Conservation (phyloP, 2,797 vertebrate species). For the Tenualosa ilisha region DNA sequence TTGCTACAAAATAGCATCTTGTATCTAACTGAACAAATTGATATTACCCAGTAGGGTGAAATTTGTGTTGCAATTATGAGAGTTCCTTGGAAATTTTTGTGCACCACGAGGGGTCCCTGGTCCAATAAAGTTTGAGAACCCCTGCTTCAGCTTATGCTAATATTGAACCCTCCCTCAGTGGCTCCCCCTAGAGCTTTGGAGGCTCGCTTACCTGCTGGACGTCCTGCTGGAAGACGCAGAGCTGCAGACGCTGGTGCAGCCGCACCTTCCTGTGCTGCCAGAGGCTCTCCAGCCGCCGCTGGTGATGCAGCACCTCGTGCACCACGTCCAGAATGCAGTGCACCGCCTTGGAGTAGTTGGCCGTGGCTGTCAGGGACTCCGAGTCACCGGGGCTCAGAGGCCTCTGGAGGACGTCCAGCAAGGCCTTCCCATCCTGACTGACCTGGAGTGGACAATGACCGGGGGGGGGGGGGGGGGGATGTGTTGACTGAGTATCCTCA, state of each 20-base stretch:
- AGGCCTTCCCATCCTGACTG: constrained; percentile 95
- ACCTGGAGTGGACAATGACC: constrained; percentile 72
- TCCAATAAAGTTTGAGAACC: too few species aligned
- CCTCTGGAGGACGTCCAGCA: constrained; percentile 94
- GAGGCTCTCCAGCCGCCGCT: constrained; percentile 92
- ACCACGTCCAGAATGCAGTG: constrained; percentile 92
- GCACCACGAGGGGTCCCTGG: too few species aligned
- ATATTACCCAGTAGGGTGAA: too few species aligned
- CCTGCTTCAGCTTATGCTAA: background rate
- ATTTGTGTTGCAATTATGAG: too few species aligned
- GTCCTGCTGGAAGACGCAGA: constrained; percentile 98
- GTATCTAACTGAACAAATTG: too few species aligned
- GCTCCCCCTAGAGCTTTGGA: too few species aligned
- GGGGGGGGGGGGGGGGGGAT: background rate
- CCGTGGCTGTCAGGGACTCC: constrained; percentile 94
- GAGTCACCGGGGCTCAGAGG: constrained; percentile 94
- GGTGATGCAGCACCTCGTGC: constrained; percentile 95
- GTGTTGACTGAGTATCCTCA: background rate
- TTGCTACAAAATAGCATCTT: too few species aligned
- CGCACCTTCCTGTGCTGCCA: constrained; percentile 98
- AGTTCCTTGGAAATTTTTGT: too few species aligned
- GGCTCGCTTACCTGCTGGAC: constrained; percentile 88
- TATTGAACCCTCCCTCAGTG: background rate
- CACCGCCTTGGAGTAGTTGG: constrained; percentile 98
- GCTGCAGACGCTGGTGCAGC: constrained; percentile 94